Percentiles rank a stretch among this genome's conserved stretches.
Conservation (phyloP, 2,113 vertebrate genomes). For the Seriola quinqueradiata region DNA sequence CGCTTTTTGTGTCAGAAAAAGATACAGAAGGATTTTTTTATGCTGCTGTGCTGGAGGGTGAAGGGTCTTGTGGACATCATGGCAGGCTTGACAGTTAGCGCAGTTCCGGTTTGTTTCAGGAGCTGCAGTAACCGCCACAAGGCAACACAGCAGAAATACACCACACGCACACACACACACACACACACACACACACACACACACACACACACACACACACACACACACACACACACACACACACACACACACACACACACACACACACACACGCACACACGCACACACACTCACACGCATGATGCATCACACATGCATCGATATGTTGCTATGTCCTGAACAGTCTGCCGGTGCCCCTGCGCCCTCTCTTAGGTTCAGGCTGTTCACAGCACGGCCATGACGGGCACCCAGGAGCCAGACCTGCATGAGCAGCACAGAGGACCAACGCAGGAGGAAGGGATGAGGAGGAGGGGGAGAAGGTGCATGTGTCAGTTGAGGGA, state of each 20-base stretch:
- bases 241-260: slow-evolving; percentile 5
- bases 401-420: slow-evolving; percentile 88
- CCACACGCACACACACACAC: slow-evolving; percentile 3
- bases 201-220: slow-evolving; percentile 1
- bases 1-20: slow-evolving; percentile 22
- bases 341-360: slow-evolving; percentile 31
- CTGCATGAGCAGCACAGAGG: slow-evolving; percentile 83
- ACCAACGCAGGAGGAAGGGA: slow-evolving; percentile 70
- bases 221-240: neutral
- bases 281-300: neutral
- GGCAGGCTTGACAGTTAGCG: slow-evolving; percentile 24
- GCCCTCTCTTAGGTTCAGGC: slow-evolving; percentile 82
- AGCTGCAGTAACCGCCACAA: slow-evolving; percentile 28
- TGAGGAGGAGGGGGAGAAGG: slow-evolving; percentile 78
- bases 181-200: slow-evolving; percentile 5
- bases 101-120: slow-evolving; percentile 38
- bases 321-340: slow-evolving; percentile 35
- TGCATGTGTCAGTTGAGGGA: slow-evolving; percentile 74
- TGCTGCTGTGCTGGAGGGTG: slow-evolving; percentile 38
- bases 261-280: slow-evolving; percentile 4
- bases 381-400: slow-evolving; percentile 88
- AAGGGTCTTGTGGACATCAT: slow-evolving; percentile 33
- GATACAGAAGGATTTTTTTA: neutral
- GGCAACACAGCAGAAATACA: slow-evolving; percentile 26
- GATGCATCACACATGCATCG: neutral